A percentile compares a stretch with the other conserved stretches of the same genome.
Evolutionary conservation across 2,888 invertebrate species (phyloP).

Genomic region (Mayetiola destructor): DNA sequence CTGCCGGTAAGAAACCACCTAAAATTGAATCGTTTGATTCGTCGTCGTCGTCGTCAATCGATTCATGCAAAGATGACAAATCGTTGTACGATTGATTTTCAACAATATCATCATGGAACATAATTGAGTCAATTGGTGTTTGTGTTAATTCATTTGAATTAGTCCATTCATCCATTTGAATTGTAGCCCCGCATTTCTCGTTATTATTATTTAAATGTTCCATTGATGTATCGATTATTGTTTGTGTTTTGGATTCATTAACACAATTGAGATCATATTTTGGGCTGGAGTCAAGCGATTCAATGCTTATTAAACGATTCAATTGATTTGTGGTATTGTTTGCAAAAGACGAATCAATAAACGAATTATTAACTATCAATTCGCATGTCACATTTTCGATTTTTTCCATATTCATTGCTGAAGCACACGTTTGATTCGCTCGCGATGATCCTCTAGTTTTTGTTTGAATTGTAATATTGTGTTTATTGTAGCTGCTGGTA

Average conservation of each 20-base stretch:
- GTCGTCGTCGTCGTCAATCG: neutral
- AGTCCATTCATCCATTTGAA: too few relatives aligned
- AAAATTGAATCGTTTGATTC: neutral
- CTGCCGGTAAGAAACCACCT: neutral
- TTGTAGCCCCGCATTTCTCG: too few relatives aligned
- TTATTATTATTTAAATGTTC: neutral
- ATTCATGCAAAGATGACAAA: neutral
- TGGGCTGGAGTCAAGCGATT: neutral
- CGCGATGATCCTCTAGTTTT: constrained; percentile 38
- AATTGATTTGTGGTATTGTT: constrained; percentile 23
- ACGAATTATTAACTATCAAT: too few relatives aligned
- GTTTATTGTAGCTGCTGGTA: neutral
- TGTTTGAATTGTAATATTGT: neutral
- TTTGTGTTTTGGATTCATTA: neutral
- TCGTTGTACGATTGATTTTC: neutral
- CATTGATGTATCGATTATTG: neutral
- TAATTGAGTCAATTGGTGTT: too few relatives aligned
- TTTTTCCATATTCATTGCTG: constrained; percentile 20
- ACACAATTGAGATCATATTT: constrained; percentile 1
- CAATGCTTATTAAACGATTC: constrained; percentile 19
- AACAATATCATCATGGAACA: neutral
- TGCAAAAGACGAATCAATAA: constrained; percentile 24
- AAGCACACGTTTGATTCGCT: constrained; percentile 36
- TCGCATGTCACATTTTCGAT: too few relatives aligned
- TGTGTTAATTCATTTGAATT: too few relatives aligned